Base-by-base conservation (phyloP, 2,888 invertebrate genomes). In the Macrophya alboannulata region DNA sequence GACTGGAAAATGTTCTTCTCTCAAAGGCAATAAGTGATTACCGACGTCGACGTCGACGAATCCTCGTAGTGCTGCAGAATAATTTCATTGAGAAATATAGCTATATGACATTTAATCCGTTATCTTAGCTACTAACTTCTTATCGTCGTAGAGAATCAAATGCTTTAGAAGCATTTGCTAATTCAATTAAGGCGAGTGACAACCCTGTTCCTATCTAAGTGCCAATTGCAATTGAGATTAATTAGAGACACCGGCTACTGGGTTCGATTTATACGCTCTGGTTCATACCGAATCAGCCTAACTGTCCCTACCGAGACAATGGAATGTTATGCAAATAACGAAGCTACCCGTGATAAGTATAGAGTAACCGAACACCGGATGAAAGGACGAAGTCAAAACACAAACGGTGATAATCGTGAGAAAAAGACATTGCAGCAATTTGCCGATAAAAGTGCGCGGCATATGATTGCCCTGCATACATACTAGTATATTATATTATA, bases 381-480 rank as follows among this genome's bases (percentile, higher is more conserved):
- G 91, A 89, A 88, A 91, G 86, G 87, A 88, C 89, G 88, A 88
- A 92, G 92, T 91, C 92, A 91, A 91, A 92, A 92, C 91, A 92
- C 74, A 68, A 81, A 51, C 48, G 68, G 45, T 43, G 65, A 51
- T 68, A 71, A 68, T 83, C 83, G 83, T 71, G 83, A 83, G 51
- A 83, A 83, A 83, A 65, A 83, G 21, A 83, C 21, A 45, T 59
- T 21, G 81, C 48, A 71, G 81, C 48, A 71, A 31, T 51, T 68
- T 17, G 37, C 68, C 71, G 68, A 83, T 83, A 31, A 83, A 83
- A 83, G 83, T 12, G 15, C 43, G 12, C 65, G 83, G 83, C n/a
- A n/a, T 15, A 15, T 37, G 83, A 68, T 65, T 48, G 71, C n/a
- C n/a, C 31, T 15, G 17, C 21, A 48, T 81, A 77, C 59, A 37